These are phyloP conservation scores for Xanthia icteritia DNA, from an alignment of 2,888 invertebrate species.

Conservation along the genomic window DNA sequence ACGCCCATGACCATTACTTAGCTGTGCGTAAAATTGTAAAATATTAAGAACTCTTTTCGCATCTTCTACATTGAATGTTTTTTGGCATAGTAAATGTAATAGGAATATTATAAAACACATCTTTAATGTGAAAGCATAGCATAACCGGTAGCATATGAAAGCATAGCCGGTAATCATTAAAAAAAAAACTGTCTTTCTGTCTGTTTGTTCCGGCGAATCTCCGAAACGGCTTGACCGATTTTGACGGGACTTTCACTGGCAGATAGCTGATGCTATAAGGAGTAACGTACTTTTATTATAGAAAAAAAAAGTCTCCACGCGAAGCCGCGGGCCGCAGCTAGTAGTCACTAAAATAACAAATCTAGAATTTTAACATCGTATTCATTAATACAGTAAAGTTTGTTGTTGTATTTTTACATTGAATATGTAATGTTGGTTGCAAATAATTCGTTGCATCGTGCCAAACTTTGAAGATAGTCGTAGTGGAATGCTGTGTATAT, in stretches of 20 bases:
- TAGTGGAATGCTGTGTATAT: neutral
- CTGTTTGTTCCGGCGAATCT: too few relatives aligned
- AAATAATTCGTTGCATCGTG: neutral
- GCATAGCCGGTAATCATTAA: too few relatives aligned
- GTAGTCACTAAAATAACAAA: constrained; percentile 23
- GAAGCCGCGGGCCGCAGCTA: too few relatives aligned
- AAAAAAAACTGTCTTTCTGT: too few relatives aligned
- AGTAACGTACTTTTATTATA: too few relatives aligned
- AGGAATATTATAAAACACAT: neutral
- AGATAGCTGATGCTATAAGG: too few relatives aligned
- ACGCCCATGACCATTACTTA: neutral
- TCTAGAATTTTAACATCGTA: constrained; percentile 8
- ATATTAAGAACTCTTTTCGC: neutral
- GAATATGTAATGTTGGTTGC: constrained; percentile 28
- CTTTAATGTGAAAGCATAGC: too few relatives aligned
- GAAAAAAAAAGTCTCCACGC: too few relatives aligned
- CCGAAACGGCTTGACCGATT: too few relatives aligned
- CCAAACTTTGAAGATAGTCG: constrained; percentile 24
- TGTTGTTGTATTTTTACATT: constrained; percentile 33
- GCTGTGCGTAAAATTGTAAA: neutral
- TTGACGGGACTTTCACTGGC: too few relatives aligned
- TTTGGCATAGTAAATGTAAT: neutral
- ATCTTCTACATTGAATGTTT: neutral
- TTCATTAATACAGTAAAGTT: constrained; percentile 9
- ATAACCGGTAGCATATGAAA: too few relatives aligned